Evolutionary conservation across 2,888 invertebrate genomes (phyloP), one percentile per base, ranked within the genome.

Genomic region (Drosophila cognata): DNA sequence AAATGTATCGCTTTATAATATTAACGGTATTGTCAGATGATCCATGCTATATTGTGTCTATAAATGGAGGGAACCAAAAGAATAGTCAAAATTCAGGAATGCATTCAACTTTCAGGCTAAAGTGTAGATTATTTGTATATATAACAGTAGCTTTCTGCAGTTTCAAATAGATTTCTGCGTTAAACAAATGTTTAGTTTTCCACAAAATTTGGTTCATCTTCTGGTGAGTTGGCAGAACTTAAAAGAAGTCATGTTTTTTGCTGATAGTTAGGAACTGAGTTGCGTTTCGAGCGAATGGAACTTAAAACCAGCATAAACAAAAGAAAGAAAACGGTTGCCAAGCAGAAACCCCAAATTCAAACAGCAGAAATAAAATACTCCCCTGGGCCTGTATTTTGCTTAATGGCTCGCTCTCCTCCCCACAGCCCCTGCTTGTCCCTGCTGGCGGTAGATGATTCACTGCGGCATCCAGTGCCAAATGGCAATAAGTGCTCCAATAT

Each of bases 261-360:
- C 29, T 60, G 38, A 46, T 16, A 46, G 25, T 64, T 35, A 43
- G 62, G 28, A 57, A 29, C 46, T 33, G 52, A n/a, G 41, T 63
- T 57, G 64, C 25, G 25, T 13, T 74, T 74, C 77, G 5, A 5
- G 36, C 5, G 65, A 75, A 75, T 58, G 56, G 29, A 79, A 76
- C n/a, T 36, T 11, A 55, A 69, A 50, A 69, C 76, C 58, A 50
- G 33, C 31, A 43, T 8, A 50, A n/a, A 35, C n/a, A 6, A 31
- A 13, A 2, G 7, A 11, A 25, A 16, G 5, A 41, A 58, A 36
- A n/a, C 16, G 16, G 25, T 7, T 25, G 46, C 36, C 55, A 41
- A 28, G 48, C 29, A 33, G 13, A 55, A 33, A 29, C 21, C 46
- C 16, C 25, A 41, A 74, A 55, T 21, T 29, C 38, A 41, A 57